Percentiles rank a stretch among this genome's conserved stretches.
These are phyloP conservation scores for Chlorospingus semifuscus DNA, from an alignment of 2,797 vertebrate species.

Conservation along the genomic window DNA sequence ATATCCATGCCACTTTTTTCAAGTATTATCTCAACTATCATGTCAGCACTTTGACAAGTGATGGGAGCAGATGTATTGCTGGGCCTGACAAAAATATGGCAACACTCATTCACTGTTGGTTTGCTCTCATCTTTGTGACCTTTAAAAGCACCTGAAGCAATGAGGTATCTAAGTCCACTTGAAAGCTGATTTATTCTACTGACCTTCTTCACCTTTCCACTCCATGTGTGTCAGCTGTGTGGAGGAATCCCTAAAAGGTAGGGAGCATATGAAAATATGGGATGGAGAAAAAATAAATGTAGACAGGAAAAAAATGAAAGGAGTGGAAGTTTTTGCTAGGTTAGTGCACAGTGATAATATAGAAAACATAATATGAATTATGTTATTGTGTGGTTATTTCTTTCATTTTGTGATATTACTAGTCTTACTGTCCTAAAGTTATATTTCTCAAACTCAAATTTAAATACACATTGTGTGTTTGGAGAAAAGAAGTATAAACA, in stretches of 20 bases:
- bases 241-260: not conserved
- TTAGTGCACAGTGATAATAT: not conserved
- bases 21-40: not conserved
- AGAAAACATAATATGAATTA: not conserved
- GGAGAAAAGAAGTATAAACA: not conserved
- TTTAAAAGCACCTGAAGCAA: not conserved
- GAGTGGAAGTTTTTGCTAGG: not conserved
- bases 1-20: not conserved
- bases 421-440: not conserved
- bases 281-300: not conserved
- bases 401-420: not conserved
- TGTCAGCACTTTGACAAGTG: not conserved
- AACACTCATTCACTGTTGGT: not conserved
- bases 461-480: not conserved
- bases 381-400: not conserved
- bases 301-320: not conserved
- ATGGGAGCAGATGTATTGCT: fast-evolving
- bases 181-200: not conserved
- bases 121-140: not conserved
- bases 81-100: not conserved
- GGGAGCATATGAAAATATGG: not conserved
- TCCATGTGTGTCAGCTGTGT: not conserved
- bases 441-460: not conserved
- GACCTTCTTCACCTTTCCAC: not conserved
- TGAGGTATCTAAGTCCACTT: not conserved